Base-by-base conservation (phyloP, 2,113 vertebrate species). In the Edolisoma coerulescens region DNA sequence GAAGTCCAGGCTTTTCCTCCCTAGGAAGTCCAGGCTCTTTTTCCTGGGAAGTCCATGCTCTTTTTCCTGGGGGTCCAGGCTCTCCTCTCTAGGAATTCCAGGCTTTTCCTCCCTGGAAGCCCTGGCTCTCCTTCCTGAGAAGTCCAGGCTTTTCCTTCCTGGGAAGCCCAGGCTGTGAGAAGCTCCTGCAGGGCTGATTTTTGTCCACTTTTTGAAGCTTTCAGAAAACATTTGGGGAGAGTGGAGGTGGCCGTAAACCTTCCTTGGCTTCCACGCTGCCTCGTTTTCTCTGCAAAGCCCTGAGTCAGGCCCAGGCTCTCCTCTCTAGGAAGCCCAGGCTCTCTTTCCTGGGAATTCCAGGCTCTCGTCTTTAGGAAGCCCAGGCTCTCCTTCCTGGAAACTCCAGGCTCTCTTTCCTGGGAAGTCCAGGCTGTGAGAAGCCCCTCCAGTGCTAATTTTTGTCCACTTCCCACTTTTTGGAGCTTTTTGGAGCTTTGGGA, bases 381-480 rank as follows among this genome's bases (percentile, higher is more conserved):
- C 88, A 47, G 1, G 32, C 41, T 32, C 39, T 12, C 39, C 28
- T 47, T 57, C 42, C 7, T 13, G 27, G 59, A 21, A 47, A 47
- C 10, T 11, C 11, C 45, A 47, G 45, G 45, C 45, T 47, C 19
- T 44, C 42, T 13, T 49, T 6, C 49, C 47, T 49, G 47, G 47
- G 30, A n/a, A 56, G 20, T 2, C 41, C 54, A 13, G 84, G 83
- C 85, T 47, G 57, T 11, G 64, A 23, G 19, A 2, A 16, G 30
- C 52, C 44, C 19, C 0, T 0, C 4, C 1, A 13, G 35, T 0
- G 1, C 39, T 21, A 52, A 3, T 6, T 67, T 67, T 26, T 4
- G 0, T 7, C 19, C 20, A 0, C 12, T 53, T 5, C 35, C 13
- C 9, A 0, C 30, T 33, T 9, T 2, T 6, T 12, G 3, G 35